Percentiles rank a stretch among this genome's conserved stretches.
phyloP scores from a whole-genome alignment of 1,140 invertebrate species.

The Zaprionus ghesquierei region DNA sequence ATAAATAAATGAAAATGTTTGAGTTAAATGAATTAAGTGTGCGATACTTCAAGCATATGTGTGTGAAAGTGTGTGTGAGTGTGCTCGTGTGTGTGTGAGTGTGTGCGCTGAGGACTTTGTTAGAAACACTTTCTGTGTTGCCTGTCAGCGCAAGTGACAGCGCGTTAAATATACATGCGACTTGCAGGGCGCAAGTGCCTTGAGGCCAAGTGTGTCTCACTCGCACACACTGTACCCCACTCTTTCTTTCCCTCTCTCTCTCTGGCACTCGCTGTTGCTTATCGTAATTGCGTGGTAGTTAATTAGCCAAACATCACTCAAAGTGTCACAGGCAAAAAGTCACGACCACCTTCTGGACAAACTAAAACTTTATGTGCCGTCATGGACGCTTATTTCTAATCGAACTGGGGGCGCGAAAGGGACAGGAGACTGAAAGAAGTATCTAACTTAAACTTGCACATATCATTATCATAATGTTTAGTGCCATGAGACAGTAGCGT shows the following conservation, averaged over 20 bases:
- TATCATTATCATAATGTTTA: conserved; percentile 34
- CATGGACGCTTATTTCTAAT: conserved; percentile 27
- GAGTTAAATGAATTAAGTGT: conserved; percentile 81
- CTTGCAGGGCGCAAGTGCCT: conserved; percentile 24
- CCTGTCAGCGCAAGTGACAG: conserved; percentile 69
- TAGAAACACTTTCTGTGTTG: conserved; percentile 77
- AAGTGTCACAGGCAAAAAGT: conserved; percentile 66
- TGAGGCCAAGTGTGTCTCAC: conserved; percentile 11
- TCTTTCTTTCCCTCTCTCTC: background rate
- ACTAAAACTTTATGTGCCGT: conserved; percentile 4
- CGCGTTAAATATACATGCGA: conserved; percentile 49
- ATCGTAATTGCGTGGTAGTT: conserved; percentile 55
- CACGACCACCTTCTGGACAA: conserved; percentile 21
- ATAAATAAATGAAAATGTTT: conserved; percentile 81
- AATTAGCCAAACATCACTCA: conserved; percentile 74
- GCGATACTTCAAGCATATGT: conserved; percentile 48
- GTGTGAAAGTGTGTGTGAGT: conserved; percentile 18
- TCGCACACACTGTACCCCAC: background rate
- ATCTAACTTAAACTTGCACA: conserved; percentile 10
- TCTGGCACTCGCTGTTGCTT: background rate
- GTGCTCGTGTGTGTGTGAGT: background rate
- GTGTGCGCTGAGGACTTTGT: conserved; percentile 43
- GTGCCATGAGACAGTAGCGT: conserved; percentile 2
- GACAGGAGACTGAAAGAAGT: background rate
- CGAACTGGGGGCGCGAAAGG: background rate